Conservation (phyloP, 1,140 invertebrate genomes). For the Trinorchestia longiramus region DNA sequence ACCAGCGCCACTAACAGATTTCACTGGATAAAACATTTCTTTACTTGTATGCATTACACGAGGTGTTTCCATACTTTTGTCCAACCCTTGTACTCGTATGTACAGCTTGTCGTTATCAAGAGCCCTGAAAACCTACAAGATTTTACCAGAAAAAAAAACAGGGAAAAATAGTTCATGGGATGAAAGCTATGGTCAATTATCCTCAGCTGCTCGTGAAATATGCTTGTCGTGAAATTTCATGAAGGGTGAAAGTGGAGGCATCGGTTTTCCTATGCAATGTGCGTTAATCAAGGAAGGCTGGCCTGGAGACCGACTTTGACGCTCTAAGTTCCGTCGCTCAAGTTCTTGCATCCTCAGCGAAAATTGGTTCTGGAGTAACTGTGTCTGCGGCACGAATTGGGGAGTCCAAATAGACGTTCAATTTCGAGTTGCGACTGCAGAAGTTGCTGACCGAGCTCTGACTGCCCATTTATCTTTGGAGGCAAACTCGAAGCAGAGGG, state of each 20-base stretch:
- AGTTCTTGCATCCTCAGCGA: neutral
- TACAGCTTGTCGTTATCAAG: too few species aligned
- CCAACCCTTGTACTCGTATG: too few species aligned
- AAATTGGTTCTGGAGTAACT: slow-evolving; percentile 16
- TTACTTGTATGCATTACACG: too few species aligned
- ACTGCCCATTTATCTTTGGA: slow-evolving; percentile 19
- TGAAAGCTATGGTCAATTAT: neutral
- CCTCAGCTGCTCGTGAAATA: neutral
- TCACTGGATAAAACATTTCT: too few species aligned
- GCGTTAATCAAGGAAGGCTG: neutral
- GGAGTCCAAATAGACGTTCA: slow-evolving; percentile 30
- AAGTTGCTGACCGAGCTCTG: slow-evolving; percentile 11
- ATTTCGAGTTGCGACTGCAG: slow-evolving; percentile 11
- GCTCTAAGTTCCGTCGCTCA: neutral
- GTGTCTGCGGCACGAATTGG: neutral
- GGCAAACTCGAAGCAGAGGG: neutral
- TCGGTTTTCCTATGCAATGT: neutral
- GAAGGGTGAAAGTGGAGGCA: neutral
- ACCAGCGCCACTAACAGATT: too few species aligned
- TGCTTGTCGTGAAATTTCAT: neutral
- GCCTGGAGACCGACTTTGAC: too few species aligned
- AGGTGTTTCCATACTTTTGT: too few species aligned
- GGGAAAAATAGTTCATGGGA: neutral
- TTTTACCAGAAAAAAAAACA: neutral
- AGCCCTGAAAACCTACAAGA: neutral